phyloP scores from a whole-genome alignment of 2,113 vertebrate genomes.

The Callocephalon fimbriatum region DNA sequence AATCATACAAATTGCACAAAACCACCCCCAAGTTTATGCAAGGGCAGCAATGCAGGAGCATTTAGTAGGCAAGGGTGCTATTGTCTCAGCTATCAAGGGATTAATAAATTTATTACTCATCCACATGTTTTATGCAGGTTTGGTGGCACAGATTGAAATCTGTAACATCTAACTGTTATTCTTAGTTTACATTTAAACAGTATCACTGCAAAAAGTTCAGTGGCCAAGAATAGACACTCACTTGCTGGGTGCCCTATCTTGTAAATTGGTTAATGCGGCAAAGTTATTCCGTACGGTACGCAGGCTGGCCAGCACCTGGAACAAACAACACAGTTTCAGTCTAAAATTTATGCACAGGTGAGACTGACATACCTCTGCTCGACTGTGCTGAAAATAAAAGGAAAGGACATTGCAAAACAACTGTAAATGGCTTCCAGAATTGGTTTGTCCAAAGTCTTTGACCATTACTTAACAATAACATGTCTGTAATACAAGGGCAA shows the following conservation, averaged over 20 bases:
- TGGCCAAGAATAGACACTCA: constrained; percentile 73
- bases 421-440: not conserved
- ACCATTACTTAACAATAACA: not conserved
- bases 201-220: not conserved
- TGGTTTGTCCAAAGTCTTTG: not conserved
- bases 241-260: constrained; percentile 94
- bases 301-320: constrained; percentile 95
- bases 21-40: not conserved
- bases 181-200: not conserved
- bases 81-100: not conserved
- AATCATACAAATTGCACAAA: not conserved
- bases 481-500: not conserved
- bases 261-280: constrained; percentile 96
- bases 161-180: not conserved
- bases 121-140: not conserved
- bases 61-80: not conserved
- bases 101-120: constrained; percentile 2
- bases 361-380: not conserved
- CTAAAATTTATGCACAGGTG: not conserved
- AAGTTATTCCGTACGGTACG: constrained; percentile 99
- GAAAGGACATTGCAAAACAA: not conserved
- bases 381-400: not conserved
- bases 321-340: constrained; percentile 20
- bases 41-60: not conserved
- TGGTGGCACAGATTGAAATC: not conserved